phyloP scores from a whole-genome alignment of 2,797 vertebrate genomes.

The Rhinella marina region DNA sequence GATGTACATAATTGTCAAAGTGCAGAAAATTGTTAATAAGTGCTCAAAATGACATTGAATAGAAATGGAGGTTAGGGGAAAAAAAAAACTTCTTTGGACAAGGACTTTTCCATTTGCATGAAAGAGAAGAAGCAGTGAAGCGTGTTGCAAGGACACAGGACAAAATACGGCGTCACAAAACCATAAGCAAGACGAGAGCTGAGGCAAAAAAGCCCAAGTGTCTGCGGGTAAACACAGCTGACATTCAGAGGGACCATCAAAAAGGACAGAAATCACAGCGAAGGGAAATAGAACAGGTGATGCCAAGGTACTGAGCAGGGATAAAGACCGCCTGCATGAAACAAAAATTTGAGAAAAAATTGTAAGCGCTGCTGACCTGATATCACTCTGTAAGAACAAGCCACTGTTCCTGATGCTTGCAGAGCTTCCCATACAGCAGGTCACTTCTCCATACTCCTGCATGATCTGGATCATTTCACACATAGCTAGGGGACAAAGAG shows the following conservation, averaged over 20 bases:
- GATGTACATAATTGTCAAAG: no score
- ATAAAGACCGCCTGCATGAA: background rate
- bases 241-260: background rate
- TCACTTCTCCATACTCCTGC: slow-evolving; percentile 97
- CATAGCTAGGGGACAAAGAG: slow-evolving; percentile 82
- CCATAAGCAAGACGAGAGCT: background rate
- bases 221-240: background rate
- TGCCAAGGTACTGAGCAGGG: background rate
- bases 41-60: background rate
- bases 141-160: background rate
- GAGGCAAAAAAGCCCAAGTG: background rate
- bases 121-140: background rate
- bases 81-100: background rate
- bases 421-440: slow-evolving; percentile 95
- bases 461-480: slow-evolving; percentile 99
- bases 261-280: background rate
- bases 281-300: background rate
- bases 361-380: slow-evolving; percentile 80
- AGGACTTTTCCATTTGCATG: no score
- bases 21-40: background rate
- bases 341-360: background rate
- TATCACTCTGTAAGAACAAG: slow-evolving; percentile 92
- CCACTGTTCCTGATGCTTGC: slow-evolving; percentile 94
- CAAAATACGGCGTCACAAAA: background rate
- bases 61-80: background rate